A percentile compares a stretch with the other conserved stretches of the same genome.
Evolutionary conservation across 2,888 invertebrate genomes (phyloP).

Genomic region (Linnaemya tessellans): DNA sequence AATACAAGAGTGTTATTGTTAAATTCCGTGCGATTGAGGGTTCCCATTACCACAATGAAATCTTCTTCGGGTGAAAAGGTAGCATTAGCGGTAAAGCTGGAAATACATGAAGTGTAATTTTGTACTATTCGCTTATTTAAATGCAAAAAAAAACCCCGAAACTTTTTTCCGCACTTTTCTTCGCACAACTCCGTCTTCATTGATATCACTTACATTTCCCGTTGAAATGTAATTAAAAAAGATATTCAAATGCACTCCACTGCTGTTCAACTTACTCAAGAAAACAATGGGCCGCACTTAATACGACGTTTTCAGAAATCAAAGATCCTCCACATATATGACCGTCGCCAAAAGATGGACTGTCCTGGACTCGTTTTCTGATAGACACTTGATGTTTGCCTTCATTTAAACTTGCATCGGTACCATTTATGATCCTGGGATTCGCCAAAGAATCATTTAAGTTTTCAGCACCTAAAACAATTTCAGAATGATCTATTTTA

Average conservation of each 20-base stretch:
- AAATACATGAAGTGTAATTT: too few species aligned
- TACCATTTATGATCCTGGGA: constrained; percentile 71
- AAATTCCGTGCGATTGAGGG: constrained; percentile 77
- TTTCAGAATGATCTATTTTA: background rate
- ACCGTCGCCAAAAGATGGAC: constrained; percentile 78
- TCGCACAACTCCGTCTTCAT: too few species aligned
- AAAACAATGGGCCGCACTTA: constrained; percentile 81
- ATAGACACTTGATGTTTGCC: constrained; percentile 80
- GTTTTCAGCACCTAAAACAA: constrained; percentile 32
- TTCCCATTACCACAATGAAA: constrained; percentile 81
- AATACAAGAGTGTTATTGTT: constrained; percentile 76
- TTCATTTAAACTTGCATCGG: constrained; percentile 58
- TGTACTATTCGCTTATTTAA: too few species aligned
- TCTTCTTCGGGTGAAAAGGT: constrained; percentile 73
- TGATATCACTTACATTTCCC: too few species aligned
- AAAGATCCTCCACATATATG: constrained; percentile 80
- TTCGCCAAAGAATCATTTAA: background rate
- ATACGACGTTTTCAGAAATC: constrained; percentile 76
- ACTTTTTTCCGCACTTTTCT: too few species aligned
- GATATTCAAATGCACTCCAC: too few species aligned
- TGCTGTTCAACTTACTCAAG: constrained; percentile 55
- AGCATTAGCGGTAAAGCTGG: too few species aligned
- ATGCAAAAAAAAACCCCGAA: too few species aligned
- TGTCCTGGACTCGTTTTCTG: constrained; percentile 75
- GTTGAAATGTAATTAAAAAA: constrained; percentile 3